Conservation (phyloP, 2,888 invertebrate genomes). For the Xanthia togata region DNA sequence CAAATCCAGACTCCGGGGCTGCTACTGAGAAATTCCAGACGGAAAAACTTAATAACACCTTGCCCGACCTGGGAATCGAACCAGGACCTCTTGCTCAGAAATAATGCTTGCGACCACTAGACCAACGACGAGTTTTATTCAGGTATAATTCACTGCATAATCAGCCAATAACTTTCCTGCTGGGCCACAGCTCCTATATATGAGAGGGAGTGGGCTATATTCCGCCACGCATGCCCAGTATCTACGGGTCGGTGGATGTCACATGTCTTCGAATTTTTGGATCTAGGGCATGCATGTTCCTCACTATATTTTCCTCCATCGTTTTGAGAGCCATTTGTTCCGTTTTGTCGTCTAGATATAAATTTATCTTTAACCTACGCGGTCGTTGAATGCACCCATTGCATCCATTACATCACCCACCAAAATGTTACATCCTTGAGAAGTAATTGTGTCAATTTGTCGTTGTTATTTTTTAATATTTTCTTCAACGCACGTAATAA, state of each 20-base stretch:
- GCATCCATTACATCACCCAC: slow-evolving; percentile 20
- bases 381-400: slow-evolving; percentile 31
- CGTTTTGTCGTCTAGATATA: not conserved
- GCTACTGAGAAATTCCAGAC: too few species aligned
- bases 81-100: too few species aligned
- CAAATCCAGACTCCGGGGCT: too few species aligned
- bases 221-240: not conserved
- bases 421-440: slow-evolving; percentile 23
- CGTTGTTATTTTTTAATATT: not conserved
- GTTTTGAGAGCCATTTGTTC: not conserved
- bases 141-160: too few species aligned
- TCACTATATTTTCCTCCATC: not conserved
- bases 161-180: not conserved
- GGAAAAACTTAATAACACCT: too few species aligned
- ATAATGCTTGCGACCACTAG: too few species aligned
- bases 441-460: slow-evolving; percentile 15
- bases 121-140: too few species aligned
- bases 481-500: slow-evolving; percentile 1
- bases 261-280: not conserved
- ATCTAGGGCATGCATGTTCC: not conserved
- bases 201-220: not conserved
- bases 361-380: not conserved
- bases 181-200: not conserved
- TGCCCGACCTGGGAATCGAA: too few species aligned
- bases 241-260: not conserved